Evolutionary conservation across 2,113 vertebrate genomes (phyloP).

Genomic region (Addax nasomaculatus): DNA sequence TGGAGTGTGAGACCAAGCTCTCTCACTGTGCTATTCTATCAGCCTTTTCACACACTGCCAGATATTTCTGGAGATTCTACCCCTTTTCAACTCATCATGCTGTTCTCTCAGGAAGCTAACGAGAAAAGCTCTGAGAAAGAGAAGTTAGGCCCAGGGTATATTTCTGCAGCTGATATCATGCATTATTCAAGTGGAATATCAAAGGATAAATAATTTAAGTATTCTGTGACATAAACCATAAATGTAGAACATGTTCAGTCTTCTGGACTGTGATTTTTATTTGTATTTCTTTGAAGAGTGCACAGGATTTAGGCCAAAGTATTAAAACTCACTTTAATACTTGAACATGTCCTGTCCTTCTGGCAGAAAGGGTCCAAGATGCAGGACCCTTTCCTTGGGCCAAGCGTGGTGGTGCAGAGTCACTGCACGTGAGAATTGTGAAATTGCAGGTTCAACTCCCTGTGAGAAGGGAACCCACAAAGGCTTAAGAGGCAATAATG

Average conservation of each 20-base stretch:
- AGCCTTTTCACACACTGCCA: neutral
- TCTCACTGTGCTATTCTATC: neutral
- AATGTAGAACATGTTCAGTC: slow-evolving; percentile 55
- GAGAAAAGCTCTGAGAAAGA: neutral
- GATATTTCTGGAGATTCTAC: neutral
- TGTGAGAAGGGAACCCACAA: slow-evolving; percentile 60
- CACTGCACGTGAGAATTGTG: slow-evolving; percentile 22
- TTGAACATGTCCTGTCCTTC: slow-evolving; percentile 22
- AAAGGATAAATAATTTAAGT: slow-evolving; percentile 66
- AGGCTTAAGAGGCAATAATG: slow-evolving; percentile 23
- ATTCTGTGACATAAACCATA: slow-evolving; percentile 69
- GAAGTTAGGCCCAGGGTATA: neutral
- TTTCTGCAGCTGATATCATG: neutral
- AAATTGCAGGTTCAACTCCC: slow-evolving; percentile 52
- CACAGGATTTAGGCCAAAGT: slow-evolving; percentile 25
- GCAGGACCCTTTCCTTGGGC: neutral
- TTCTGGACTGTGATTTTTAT: slow-evolving; percentile 34
- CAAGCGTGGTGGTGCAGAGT: neutral
- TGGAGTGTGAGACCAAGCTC: neutral
- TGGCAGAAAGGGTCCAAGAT: slow-evolving; percentile 52
- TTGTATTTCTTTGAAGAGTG: slow-evolving; percentile 52
- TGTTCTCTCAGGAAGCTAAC: neutral
- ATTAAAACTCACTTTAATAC: slow-evolving; percentile 37
- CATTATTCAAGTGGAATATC: slow-evolving; percentile 65
- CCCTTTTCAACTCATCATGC: neutral